Base-by-base conservation (phyloP, 2,113 vertebrate genomes). In the Catharus minimus region DNA sequence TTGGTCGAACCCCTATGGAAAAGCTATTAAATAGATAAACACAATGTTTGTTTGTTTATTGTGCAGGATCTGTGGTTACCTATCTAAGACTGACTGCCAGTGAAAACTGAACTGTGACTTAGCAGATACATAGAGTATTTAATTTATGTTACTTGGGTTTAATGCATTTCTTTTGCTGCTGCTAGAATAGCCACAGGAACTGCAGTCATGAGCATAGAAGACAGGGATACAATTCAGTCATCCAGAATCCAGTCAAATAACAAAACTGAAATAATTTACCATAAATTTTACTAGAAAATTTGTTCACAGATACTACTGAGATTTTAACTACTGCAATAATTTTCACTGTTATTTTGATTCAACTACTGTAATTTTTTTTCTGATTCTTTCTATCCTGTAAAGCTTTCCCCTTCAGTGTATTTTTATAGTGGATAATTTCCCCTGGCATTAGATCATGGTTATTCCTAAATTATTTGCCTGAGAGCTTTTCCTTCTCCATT, bases 381-480 rank as follows among this genome's bases (percentile, higher is more conserved):
- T 53, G 13, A 61, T 75, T 28, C 7, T 86, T 84, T 90, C 55
- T 49, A 9, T 41, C 15, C 15, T 52, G n/a, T 20, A 72, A 38
- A 75, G 53, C 20, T 23, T 81, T 75, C 6, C 8, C 15, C 17
- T 78, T 76, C 0, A 0, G 6, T 50, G 8, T 89, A 23, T 72
- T 90, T 89, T 86, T 71, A 28, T 30, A 73, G 43, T 21, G 11
- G 28, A 60, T 78, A 5, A 72, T 79, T 82, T 90, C 33, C 33
- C 16, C 30, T 4, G 28, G 71, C 33, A 72, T 46, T 79, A 75
- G 27, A 61, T 84, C 26, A 69, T 68, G 58, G 41, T 20, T 65
- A 14, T 84, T 93, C 38, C 60, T 91, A 53, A 89, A 68, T 79
- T 75, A 76, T 72, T 86, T 94, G 50, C 81, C 78, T 72, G 28